A percentile compares a stretch with the other conserved stretches of the same genome.
phyloP scores from a whole-genome alignment of 2,797 vertebrate genomes.

The Ambastaia sidthimunki region DNA sequence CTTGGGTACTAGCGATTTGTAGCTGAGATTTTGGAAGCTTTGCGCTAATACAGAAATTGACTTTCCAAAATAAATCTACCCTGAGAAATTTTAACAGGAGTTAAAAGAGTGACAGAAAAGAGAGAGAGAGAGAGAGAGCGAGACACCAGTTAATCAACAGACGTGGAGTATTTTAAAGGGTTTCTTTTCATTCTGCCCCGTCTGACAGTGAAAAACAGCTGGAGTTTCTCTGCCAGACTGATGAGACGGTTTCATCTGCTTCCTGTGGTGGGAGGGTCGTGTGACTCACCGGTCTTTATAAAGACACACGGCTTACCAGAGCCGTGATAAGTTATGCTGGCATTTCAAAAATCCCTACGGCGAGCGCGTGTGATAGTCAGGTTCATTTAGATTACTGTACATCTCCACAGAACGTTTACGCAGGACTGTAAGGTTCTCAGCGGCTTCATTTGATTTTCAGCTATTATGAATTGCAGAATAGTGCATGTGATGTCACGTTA shows the following conservation, averaged over 20 bases:
- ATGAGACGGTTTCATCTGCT: slow-evolving; percentile 35
- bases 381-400: slow-evolving; percentile 76
- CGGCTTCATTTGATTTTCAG: not conserved
- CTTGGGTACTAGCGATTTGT: not conserved
- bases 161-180: not conserved
- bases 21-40: not conserved
- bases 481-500: slow-evolving; percentile 1
- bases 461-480: slow-evolving; percentile 5
- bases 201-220: slow-evolving; percentile 11
- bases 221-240: slow-evolving; percentile 20
- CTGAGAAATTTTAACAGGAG: not conserved
- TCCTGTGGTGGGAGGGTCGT: slow-evolving; percentile 60
- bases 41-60: not conserved
- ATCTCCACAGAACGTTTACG: slow-evolving; percentile 70
- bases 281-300: slow-evolving; percentile 64
- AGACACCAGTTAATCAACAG: slow-evolving; percentile 21
- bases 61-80: slow-evolving; percentile 9
- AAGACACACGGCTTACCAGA: slow-evolving; percentile 60
- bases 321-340: slow-evolving; percentile 73
- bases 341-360: slow-evolving; percentile 71
- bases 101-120: not conserved
- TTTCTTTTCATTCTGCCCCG: slow-evolving; percentile 30
- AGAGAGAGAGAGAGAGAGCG: not conserved
- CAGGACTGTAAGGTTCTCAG: slow-evolving; percentile 16
- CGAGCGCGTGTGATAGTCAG: slow-evolving; percentile 65